phyloP scores from a whole-genome alignment of 2,888 invertebrate species.

The Girardia tigrina region DNA sequence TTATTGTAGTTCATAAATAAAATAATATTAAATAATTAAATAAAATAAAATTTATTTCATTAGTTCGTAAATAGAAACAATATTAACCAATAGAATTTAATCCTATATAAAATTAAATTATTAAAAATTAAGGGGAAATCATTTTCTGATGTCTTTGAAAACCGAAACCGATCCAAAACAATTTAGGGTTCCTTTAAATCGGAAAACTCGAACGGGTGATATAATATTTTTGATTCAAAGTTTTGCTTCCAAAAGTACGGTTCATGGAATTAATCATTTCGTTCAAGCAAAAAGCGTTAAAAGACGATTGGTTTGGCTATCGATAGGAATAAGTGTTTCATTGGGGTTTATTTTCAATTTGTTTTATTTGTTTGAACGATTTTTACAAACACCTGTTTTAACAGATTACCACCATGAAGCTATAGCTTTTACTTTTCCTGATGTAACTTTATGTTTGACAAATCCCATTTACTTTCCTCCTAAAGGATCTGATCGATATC shows the following conservation, averaged over 20 bases:
- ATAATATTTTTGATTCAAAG: neutral
- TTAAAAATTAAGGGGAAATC: too few relatives aligned
- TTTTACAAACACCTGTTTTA: slow-evolving; percentile 28
- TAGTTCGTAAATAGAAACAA: too few relatives aligned
- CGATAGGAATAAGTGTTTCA: slow-evolving; percentile 29
- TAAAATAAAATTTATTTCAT: too few relatives aligned
- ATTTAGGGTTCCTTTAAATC: neutral
- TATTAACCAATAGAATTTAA: too few relatives aligned
- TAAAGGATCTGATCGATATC: slow-evolving; percentile 21
- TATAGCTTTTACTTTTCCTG: slow-evolving; percentile 31
- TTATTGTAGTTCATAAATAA: too few relatives aligned
- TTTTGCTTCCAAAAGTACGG: slow-evolving; percentile 30
- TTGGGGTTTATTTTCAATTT: slow-evolving; percentile 31
- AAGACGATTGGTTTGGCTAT: slow-evolving; percentile 30
- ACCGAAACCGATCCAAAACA: neutral
- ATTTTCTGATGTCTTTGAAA: too few relatives aligned
- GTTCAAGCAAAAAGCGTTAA: slow-evolving; percentile 32
- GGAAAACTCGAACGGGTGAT: neutral
- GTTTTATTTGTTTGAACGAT: slow-evolving; percentile 30
- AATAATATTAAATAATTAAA: too few relatives aligned
- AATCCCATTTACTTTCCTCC: slow-evolving; percentile 35
- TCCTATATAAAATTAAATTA: too few relatives aligned
- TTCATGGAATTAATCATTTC: slow-evolving; percentile 36
- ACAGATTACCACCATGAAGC: slow-evolving; percentile 34
- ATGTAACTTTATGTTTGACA: slow-evolving; percentile 33